phyloP scores from a whole-genome alignment of 2,113 vertebrate species.

The Toxostoma redivivum region DNA sequence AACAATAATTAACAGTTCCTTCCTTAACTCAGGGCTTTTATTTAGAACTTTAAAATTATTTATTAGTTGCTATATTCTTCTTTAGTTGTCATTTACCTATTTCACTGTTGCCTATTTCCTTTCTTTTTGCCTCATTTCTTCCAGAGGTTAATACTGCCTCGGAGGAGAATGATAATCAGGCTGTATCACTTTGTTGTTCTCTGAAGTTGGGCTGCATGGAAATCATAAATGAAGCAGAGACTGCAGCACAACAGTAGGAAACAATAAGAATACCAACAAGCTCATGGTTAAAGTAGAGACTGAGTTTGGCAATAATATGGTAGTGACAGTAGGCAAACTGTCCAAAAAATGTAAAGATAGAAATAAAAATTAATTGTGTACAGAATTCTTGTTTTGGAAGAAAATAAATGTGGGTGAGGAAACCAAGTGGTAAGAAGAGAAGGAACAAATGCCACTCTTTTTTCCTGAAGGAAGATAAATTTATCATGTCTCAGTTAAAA shows the following conservation, averaged over 20 bases:
- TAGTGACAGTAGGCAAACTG: neutral
- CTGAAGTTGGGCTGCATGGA: neutral
- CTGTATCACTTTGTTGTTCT: neutral
- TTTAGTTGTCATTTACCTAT: neutral
- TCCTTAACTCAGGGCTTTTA: neutral
- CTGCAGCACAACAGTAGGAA: neutral
- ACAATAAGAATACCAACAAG: neutral
- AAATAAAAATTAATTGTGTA: neutral
- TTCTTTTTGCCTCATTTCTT: neutral
- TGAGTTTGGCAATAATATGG: neutral
- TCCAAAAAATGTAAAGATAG: neutral
- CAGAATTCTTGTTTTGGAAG: neutral
- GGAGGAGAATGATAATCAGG: neutral
- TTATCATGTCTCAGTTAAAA: neutral
- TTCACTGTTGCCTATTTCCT: neutral
- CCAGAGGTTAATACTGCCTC: neutral
- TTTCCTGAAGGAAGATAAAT: neutral
- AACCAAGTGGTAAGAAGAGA: neutral
- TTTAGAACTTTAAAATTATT: neutral
- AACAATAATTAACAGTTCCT: neutral
- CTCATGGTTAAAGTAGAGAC: neutral
- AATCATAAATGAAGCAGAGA: conserved; percentile 18
- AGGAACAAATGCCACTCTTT: neutral
- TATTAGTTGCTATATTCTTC: neutral
- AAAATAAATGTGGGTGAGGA: neutral